phyloP scores from a whole-genome alignment of 2,797 vertebrate genomes.

The Lepilemur septentrionalis region DNA sequence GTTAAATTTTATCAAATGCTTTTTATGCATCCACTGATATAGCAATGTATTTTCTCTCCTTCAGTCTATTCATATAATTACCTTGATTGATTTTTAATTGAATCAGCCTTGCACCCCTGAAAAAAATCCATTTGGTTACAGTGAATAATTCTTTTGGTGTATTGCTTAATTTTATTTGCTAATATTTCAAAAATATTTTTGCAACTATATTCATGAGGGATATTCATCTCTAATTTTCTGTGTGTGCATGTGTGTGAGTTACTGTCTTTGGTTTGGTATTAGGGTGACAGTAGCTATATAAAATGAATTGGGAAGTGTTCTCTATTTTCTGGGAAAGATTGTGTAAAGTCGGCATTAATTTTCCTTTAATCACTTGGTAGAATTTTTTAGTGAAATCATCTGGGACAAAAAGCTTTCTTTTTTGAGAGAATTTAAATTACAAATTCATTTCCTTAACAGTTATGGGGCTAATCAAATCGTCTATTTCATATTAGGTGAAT shows the following conservation, averaged over 20 bases:
- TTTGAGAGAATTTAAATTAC: neutral
- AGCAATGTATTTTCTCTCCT: neutral
- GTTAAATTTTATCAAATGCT: neutral
- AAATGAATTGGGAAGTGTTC: neutral
- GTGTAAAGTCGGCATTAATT: constrained; percentile 22
- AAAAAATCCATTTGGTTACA: neutral
- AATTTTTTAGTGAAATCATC: constrained; percentile 26
- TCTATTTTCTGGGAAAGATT: neutral
- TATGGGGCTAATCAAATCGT: neutral
- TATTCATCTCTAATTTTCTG: neutral
- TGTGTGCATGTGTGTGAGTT: neutral
- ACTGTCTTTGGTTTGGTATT: neutral
- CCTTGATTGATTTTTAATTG: neutral
- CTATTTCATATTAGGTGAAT: neutral
- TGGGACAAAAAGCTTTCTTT: neutral
- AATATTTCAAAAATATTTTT: neutral
- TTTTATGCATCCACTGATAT: neutral
- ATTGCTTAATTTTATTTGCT: neutral
- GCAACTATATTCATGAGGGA: neutral
- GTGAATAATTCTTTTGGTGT: neutral
- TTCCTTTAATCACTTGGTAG: constrained; percentile 40
- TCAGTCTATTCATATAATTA: neutral
- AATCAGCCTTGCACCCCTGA: neutral
- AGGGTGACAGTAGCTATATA: neutral
- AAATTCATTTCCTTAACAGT: constrained; percentile 7